Evolutionary conservation across 2,113 vertebrate genomes (phyloP).

Genomic region (Callopanchax toddi): DNA sequence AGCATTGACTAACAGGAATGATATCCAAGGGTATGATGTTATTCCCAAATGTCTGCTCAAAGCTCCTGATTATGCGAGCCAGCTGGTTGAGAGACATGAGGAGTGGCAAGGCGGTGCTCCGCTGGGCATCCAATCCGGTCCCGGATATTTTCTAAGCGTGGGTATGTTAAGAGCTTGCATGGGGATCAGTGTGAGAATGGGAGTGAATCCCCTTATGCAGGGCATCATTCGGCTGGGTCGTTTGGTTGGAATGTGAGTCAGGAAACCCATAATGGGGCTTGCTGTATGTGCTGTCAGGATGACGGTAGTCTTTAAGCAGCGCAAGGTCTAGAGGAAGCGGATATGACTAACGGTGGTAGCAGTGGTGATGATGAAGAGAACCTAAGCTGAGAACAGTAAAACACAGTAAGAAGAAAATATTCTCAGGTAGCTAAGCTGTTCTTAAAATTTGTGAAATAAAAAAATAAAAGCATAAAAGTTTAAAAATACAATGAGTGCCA

Average conservation of each 20-base stretch:
- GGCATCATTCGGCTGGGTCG: conserved; percentile 66
- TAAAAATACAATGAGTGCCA: no score
- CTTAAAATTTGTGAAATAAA: no score
- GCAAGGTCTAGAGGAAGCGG: conserved; percentile 63
- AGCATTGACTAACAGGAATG: conserved; percentile 58
- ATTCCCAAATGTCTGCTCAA: conserved; percentile 66
- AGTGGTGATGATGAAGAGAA: conserved; percentile 38
- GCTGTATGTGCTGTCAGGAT: conserved; percentile 54
- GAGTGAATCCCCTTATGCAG: conserved; percentile 43
- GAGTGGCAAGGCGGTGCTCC: conserved; percentile 44
- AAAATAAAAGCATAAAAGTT: no score
- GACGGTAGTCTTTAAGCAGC: conserved; percentile 65
- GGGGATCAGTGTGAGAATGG: conserved; percentile 52
- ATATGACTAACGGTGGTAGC: conserved; percentile 46
- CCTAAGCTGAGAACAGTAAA: conserved; percentile 28
- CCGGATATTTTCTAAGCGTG: conserved; percentile 64
- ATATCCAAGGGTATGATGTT: conserved; percentile 63
- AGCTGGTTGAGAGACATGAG: conserved; percentile 65
- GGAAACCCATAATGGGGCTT: conserved; percentile 67
- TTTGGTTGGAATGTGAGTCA: conserved; percentile 73
- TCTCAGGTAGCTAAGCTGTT: no score
- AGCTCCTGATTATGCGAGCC: conserved; percentile 73
- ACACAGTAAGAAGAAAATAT: no score
- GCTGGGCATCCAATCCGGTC: conserved; percentile 37
- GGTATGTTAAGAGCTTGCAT: conserved; percentile 49